Percentiles rank a stretch among this genome's conserved stretches.
phyloP scores from a whole-genome alignment of 2,113 vertebrate genomes.

The Ondatra zibethicus region DNA sequence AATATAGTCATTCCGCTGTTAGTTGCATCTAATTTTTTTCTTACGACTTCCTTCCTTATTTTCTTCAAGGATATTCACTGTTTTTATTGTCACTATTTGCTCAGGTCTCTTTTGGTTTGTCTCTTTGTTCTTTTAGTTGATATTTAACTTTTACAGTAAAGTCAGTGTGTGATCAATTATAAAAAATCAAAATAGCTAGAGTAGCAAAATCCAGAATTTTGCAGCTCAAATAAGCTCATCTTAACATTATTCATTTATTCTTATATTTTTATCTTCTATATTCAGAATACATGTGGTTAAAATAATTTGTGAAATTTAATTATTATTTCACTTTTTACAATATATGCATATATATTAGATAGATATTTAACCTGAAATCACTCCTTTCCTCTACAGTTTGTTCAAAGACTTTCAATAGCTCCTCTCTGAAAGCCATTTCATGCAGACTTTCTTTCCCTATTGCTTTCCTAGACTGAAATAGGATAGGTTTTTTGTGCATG shows the following conservation, averaged over 20 bases:
- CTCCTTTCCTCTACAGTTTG: background rate
- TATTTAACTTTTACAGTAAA: background rate
- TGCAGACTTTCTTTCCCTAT: background rate
- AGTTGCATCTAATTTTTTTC: background rate
- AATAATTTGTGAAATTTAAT: background rate
- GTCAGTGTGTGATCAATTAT: background rate
- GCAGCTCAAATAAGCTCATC: background rate
- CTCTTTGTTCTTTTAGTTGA: background rate
- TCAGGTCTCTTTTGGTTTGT: background rate
- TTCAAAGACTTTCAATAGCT: background rate
- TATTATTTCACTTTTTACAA: background rate
- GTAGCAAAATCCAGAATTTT: background rate
- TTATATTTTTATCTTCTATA: background rate
- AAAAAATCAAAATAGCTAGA: conserved; percentile 37
- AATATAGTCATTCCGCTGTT: background rate
- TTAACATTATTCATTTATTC: background rate
- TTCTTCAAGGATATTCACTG: background rate
- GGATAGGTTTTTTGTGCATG: conserved; percentile 44
- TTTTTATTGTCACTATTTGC: background rate
- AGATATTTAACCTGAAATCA: conserved; percentile 25
- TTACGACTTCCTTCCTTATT: background rate
- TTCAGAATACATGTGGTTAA: conserved; percentile 27
- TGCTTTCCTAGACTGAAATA: conserved; percentile 48
- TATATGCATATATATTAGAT: background rate
- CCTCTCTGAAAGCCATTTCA: background rate